Percentiles rank a stretch among this genome's conserved stretches.
Conservation (phyloP, 2,797 vertebrate species). For the Catharus ustulatus region DNA sequence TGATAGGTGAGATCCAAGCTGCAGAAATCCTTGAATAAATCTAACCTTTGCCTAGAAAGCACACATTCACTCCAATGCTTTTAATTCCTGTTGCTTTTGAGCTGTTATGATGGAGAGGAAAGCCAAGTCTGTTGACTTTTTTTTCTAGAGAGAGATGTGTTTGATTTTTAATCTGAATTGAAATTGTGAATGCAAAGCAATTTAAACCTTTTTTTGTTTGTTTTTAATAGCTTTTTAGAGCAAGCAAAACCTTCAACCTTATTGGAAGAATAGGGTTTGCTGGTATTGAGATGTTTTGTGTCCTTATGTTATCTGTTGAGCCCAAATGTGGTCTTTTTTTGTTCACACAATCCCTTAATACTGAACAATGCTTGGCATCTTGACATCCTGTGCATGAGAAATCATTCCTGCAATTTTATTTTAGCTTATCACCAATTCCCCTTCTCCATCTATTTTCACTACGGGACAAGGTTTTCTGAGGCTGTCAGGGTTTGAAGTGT, state of each 20-base stretch:
- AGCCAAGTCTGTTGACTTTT: background rate
- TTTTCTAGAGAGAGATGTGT: background rate
- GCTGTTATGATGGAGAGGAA: background rate
- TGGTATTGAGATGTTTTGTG: background rate
- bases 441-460: background rate
- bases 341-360: background rate
- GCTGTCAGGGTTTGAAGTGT: background rate
- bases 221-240: background rate
- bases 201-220: background rate
- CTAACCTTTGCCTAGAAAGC: background rate
- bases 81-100: background rate
- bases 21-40: background rate
- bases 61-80: background rate
- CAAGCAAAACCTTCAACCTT: background rate
- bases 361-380: background rate
- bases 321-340: background rate
- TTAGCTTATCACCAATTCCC: background rate
- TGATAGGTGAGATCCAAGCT: background rate
- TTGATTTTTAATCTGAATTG: background rate
- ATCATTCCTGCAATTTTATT: background rate
- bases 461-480: background rate
- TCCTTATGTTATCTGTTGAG: background rate
- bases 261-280: background rate
- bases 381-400: background rate
- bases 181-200: background rate